Evolutionary conservation across 2,797 vertebrate species (phyloP), one percentile per base, ranked within the genome.

Genomic region (Spheniscus humboldti): DNA sequence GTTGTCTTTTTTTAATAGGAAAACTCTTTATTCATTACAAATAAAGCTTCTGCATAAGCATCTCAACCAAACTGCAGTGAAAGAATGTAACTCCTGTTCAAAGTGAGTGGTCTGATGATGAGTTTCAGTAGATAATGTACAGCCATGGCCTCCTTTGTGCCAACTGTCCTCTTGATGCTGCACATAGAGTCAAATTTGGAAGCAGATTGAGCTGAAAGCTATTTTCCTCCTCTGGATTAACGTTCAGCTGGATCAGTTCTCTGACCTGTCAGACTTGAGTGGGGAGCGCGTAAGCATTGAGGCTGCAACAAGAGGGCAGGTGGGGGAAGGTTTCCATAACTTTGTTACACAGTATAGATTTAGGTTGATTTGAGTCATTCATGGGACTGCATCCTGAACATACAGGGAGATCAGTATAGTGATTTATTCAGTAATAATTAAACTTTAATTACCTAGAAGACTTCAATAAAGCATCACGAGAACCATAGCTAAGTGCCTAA

Each of bases 361-460:
- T 91, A 56, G 27, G 17, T 60, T 84, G 33, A 37, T 79, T 73
- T 48, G 48, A 74, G n/a, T 67, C 7, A 62, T 48, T 88, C 7
- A 7, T 18, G 23, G 52, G 35, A 17, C 31, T 63, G 39, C 13
- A 19, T 78, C 28, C 33, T 50, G 43, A 71, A 59, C 15, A 4
- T 63, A 55, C 7, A 50, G 39, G 48, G n/a, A 82, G n/a, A 85
- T 62, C 18, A 62, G 33, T 57, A 45, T 28, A 81, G 79, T 82
- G 62, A 88, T 77, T 93, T 95, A 90, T 88, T 92, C 60, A 90
- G 62, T 85, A 71, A 82, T 67, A 78, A 59, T 94, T 53, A 87
- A 95, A 82, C 13, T 90, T 88, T 59, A 62, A 82, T 90, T 92
- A 71, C 23, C 24, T 71, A 39, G 30, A 78, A 88, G 53, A 9